Percentiles rank a stretch among this genome's conserved stretches.
Evolutionary conservation across 2,797 vertebrate genomes (phyloP).

Genomic region (Rhinichthys osculus): DNA sequence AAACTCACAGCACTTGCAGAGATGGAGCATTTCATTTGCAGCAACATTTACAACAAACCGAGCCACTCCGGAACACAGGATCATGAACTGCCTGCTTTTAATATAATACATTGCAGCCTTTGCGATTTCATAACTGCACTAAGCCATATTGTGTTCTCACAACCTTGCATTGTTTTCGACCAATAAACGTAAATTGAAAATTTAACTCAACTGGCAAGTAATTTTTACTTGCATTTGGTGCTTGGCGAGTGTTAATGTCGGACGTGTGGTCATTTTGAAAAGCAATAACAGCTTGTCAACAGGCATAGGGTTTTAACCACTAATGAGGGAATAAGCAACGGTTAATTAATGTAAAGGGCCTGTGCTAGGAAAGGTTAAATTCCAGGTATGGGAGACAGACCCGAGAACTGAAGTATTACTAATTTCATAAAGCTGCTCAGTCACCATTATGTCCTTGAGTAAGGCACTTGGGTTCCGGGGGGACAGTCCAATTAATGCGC

Average conservation of each 20-base stretch:
- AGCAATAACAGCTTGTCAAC: not conserved
- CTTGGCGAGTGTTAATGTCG: not conserved
- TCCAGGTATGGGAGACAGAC: not conserved
- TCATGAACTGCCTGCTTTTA: too few species aligned
- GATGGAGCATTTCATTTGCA: too few species aligned
- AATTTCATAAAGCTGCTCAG: conserved; percentile 30
- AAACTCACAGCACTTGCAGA: not conserved
- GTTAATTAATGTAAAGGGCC: conserved; percentile 21
- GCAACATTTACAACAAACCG: not conserved
- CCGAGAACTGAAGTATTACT: not conserved
- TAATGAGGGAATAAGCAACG: not conserved
- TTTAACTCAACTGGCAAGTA: not conserved
- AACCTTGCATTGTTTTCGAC: not conserved
- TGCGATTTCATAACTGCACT: too few species aligned
- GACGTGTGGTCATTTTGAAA: not conserved
- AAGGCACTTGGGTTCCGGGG: conserved; percentile 16
- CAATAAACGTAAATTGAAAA: not conserved
- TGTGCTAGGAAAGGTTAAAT: not conserved
- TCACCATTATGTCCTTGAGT: conserved; percentile 47
- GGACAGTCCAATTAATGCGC: conserved; percentile 36
- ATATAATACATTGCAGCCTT: too few species aligned
- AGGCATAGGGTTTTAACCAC: not conserved
- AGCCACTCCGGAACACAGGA: not conserved
- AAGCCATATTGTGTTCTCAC: not conserved
- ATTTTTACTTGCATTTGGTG: not conserved